These are phyloP conservation scores for Pseudomyrmex concolor DNA, from an alignment of 1,140 invertebrate genomes.

Conservation along the genomic window DNA sequence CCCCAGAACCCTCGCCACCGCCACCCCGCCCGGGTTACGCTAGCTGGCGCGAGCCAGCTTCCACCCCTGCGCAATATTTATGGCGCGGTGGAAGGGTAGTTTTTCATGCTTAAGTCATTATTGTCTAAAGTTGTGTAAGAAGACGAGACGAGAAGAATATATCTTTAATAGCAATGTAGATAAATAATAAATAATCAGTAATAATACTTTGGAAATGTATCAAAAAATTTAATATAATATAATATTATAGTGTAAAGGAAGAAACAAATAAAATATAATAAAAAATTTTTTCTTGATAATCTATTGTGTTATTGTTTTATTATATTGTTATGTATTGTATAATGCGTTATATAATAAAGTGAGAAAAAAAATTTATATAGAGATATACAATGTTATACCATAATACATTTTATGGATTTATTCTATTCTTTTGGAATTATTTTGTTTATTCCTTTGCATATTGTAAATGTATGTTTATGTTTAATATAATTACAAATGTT, in stretches of 20 bases:
- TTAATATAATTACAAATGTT: conserved; percentile 5
- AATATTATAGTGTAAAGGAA: neutral
- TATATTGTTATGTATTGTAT: neutral
- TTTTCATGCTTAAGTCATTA: neutral
- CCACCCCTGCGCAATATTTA: conserved; percentile 34
- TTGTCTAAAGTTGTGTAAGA: conserved; percentile 8
- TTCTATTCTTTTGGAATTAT: neutral
- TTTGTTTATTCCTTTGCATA: neutral
- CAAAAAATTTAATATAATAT: too few species aligned
- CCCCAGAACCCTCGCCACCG: conserved; percentile 64
- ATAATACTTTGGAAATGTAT: neutral
- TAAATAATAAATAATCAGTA: conserved; percentile 13
- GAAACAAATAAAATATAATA: neutral
- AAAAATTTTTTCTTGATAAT: neutral
- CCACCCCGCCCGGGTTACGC: conserved; percentile 76
- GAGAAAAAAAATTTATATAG: too few species aligned
- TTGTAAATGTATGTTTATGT: neutral
- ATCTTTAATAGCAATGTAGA: neutral
- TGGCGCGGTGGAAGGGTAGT: neutral
- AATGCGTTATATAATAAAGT: neutral
- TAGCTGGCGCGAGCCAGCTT: conserved; percentile 24
- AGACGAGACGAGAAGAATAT: neutral
- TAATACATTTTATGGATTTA: neutral
- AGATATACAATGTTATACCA: neutral
- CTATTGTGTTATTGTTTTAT: neutral